Base-by-base conservation (phyloP, 2,888 invertebrate species). In the Morpho helenor region DNA sequence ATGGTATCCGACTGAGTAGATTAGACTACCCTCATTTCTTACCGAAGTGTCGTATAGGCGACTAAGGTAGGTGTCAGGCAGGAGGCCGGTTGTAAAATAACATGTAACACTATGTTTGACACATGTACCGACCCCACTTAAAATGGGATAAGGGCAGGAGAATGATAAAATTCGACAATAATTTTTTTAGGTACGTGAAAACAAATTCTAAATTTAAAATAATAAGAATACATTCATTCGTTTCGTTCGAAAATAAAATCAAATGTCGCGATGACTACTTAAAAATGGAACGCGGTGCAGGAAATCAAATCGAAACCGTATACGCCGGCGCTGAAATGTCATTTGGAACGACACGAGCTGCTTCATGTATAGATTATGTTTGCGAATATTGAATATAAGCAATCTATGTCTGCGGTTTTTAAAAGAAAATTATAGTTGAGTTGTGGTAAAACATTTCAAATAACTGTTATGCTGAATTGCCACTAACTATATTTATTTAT, bases 281-380 rank as follows among this genome's bases (percentile, higher is more conserved):
- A 84, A 84, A 84, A 82, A 82, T 81, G 80, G 68, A 82, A 83
- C 72, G 70, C 68, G 70, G 61, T 74, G 75, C 70, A 74, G 75
- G 79, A 81, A 84, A 84, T 83, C 81, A 77, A 84, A 83, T 84
- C 77, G 84, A 79, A 79, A 80, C 72, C 77, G 75, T 76, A 77
- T 77, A 75, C 73, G 79, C 64, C 73, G 72, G 66, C 67, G 72
- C 65, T 69, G 74, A 81, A 82, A 83, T 80, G 75, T 78, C 77
- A 74, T 70, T 76, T 73, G 68, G 67, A 66, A 64, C 68, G 68
- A 68, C 69, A 68, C 65, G 70, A 59, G 62, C 64, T 60, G 45
- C 44, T 66, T 51, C 54, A 51, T 49, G 44, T 60, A 56, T 56
- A 55, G 50, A 56, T 60, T 56, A 52, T 54, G 51, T 59, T 55